Evolutionary conservation across 1,140 invertebrate genomes (phyloP).

Genomic region (Dendrolimus kikuchii): DNA sequence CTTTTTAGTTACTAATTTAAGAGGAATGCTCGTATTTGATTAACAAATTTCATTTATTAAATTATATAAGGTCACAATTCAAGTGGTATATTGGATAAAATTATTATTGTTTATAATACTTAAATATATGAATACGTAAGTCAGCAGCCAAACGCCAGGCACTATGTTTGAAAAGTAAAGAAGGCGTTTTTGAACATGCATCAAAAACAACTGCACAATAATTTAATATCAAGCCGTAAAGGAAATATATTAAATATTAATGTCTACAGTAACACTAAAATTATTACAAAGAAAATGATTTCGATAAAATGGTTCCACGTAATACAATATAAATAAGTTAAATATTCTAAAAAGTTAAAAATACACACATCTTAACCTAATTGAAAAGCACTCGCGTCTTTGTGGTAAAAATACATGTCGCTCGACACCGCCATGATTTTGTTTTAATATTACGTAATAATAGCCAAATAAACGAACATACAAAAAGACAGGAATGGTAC

Average conservation of each 20-base stretch:
- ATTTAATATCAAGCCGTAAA: slow-evolving; percentile 62
- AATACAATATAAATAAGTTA: slow-evolving; percentile 72
- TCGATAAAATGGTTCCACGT: slow-evolving; percentile 61
- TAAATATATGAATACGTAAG: slow-evolving; percentile 22
- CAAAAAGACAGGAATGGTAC: slow-evolving; percentile 58
- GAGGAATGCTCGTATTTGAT: slow-evolving; percentile 33
- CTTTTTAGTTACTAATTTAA: slow-evolving; percentile 50
- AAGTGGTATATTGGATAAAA: too few relatives aligned
- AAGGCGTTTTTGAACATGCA: slow-evolving; percentile 52
- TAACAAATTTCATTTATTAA: slow-evolving; percentile 25
- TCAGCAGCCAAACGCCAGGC: slow-evolving; percentile 44
- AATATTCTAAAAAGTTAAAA: slow-evolving; percentile 72
- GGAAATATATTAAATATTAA: slow-evolving; percentile 72
- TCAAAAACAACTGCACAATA: slow-evolving; percentile 55
- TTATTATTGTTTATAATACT: slow-evolving; percentile 14
- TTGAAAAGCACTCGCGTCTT: slow-evolving; percentile 66
- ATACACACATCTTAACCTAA: slow-evolving; percentile 71
- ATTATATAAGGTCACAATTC: slow-evolving; percentile 47
- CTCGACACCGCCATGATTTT: slow-evolving; percentile 23
- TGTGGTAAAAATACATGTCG: slow-evolving; percentile 36
- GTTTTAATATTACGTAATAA: slow-evolving; percentile 27
- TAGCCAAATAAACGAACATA: slow-evolving; percentile 48
- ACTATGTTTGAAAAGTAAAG: slow-evolving; percentile 58
- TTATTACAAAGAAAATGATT: slow-evolving; percentile 69
- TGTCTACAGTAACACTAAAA: slow-evolving; percentile 65